Percentiles rank a stretch among this genome's conserved stretches.
These are phyloP conservation scores for Paralichthys olivaceus DNA, from an alignment of 2,113 vertebrate species.

Conservation along the genomic window DNA sequence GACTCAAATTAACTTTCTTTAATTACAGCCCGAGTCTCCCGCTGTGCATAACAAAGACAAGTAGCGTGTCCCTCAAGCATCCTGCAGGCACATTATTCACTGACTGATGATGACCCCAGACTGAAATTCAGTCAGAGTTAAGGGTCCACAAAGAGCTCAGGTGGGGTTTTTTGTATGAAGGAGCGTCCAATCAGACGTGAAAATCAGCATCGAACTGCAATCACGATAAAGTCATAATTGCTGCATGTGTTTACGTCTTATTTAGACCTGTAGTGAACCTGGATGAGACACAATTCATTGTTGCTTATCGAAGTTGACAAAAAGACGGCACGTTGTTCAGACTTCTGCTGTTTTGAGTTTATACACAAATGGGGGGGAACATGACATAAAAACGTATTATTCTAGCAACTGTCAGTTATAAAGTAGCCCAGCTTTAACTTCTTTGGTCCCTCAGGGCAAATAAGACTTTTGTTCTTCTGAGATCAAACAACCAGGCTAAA, in stretches of 20 bases:
- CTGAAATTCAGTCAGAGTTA: conserved; percentile 27
- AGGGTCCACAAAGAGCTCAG: conserved; percentile 33
- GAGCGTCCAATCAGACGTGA: conserved; percentile 28
- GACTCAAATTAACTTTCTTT: conserved; percentile 68
- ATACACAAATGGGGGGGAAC: background rate
- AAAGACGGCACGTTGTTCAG: background rate
- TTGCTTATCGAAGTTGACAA: background rate
- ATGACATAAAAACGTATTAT: conserved; percentile 15
- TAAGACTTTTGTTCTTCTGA: conserved; percentile 42
- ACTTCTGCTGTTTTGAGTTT: conserved; percentile 1
- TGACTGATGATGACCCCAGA: conserved; percentile 45
- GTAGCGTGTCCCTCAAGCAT: conserved; percentile 35
- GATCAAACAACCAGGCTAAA: conserved; percentile 56
- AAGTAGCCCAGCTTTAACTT: conserved; percentile 33
- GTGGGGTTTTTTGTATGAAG: conserved; percentile 41
- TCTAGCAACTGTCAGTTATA: conserved; percentile 28
- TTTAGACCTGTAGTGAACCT: background rate
- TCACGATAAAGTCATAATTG: conserved; percentile 29
- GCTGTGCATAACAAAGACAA: conserved; percentile 46
- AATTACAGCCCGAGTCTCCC: conserved; percentile 53
- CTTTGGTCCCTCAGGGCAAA: conserved; percentile 26
- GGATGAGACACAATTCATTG: background rate
- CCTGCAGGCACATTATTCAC: conserved; percentile 23
- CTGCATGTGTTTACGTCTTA: background rate
- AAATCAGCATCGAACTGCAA: conserved; percentile 12